Evolutionary conservation across 2,888 invertebrate genomes (phyloP).

Genomic region (Callinectes sapidus): DNA sequence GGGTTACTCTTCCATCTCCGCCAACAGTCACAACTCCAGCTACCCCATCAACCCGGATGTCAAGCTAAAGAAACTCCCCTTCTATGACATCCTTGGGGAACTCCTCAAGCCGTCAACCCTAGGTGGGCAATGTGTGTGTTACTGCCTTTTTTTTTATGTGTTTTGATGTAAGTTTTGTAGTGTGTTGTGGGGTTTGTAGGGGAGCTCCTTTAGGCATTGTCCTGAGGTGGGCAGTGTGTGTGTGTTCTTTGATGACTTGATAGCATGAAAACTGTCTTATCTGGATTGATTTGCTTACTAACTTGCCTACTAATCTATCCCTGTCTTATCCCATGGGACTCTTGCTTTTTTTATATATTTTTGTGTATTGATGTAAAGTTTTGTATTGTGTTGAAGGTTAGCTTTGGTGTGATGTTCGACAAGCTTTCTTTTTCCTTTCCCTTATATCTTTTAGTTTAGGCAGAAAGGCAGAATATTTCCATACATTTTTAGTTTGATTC

Average conservation of each 20-base stretch:
- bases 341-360: too few relatives aligned
- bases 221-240: too few relatives aligned
- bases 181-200: too few relatives aligned
- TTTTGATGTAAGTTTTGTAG: background rate
- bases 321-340: too few relatives aligned
- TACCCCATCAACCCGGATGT: slow-evolving; percentile 93
- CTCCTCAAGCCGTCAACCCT: slow-evolving; percentile 93
- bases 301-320: too few relatives aligned
- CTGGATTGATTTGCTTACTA: too few relatives aligned
- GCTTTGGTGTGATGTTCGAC: background rate
- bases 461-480: background rate
- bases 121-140: slow-evolving; percentile 75
- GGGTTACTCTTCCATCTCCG: slow-evolving; percentile 57
- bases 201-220: too few relatives aligned
- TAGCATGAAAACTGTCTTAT: too few relatives aligned
- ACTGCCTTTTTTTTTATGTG: background rate
- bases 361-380: background rate
- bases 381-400: background rate
- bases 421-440: background rate
- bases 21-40: slow-evolving; percentile 53
- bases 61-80: slow-evolving; percentile 92
- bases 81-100: slow-evolving; percentile 91
- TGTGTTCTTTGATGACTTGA: too few relatives aligned
- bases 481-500: background rate
- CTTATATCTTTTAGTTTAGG: background rate